Evolutionary conservation across 2,888 invertebrate genomes (phyloP), one percentile per base, ranked within the genome.

Genomic region (Philopedon plagiatum): DNA sequence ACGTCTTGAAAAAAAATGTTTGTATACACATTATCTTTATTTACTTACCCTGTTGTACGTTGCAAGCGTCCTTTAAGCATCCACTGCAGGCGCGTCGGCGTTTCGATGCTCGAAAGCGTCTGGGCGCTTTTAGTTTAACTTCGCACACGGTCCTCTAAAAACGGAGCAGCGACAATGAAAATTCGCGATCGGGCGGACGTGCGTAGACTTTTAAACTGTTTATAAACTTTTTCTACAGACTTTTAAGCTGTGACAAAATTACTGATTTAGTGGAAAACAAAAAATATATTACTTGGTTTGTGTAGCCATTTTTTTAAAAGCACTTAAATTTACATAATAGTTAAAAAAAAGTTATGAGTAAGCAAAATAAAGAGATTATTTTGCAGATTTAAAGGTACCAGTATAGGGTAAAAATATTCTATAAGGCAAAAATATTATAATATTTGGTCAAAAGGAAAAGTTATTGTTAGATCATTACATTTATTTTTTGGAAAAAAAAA

Each of bases 191-290:
- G 21, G 11, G 0, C 9, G 11, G 19, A 46, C 46, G 23, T 49
- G 49, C 49, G 49, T 23, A 49, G 49, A 49, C 23, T 49, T 49
- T 49, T 2, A 49, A 49, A 49, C 49, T 49, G 23, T 49, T 49
- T 23, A 8, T 2, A 23, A 46, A 46, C 46, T 46, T 46, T 46
- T 46, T 49, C 11, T 49, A 9, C 11, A n/a, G n/a, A 15, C 4
- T 49, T n/a, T 23, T 18, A n/a, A 23, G 5, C 18, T 49, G 49
- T 49, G 49, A 49, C 23, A 5, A 23, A 23, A 23, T 49, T 49
- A 49, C 2, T 3, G n/a, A 49, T n/a, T 44, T 9, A 1, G 44
- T 15, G 39, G 5, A n/a, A 1, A 5, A 39, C 4, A 15, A 15
- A 15, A 39, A 39, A n/a, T n/a, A 39, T 15, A n/a, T 39, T 0